Evolutionary conservation across 37 sponge, comb jelly and placozoan species (phyloP).

Genomic region (Dysidea cf. avara): DNA sequence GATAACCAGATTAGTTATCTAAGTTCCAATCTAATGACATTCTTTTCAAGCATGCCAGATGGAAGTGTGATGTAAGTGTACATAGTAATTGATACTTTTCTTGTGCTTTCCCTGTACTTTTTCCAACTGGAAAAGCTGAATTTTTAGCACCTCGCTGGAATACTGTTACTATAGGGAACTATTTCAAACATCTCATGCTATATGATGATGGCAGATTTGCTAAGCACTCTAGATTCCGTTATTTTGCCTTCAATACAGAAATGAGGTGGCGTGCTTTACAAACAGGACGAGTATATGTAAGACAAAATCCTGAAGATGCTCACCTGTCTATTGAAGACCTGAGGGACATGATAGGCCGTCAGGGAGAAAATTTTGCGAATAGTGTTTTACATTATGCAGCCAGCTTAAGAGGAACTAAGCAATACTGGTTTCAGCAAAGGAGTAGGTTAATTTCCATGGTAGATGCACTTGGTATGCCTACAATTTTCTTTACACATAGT

Average conservation of each 20-base stretch:
- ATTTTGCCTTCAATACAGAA: no score
- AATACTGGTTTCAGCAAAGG: conserved; percentile 24
- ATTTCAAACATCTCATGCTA: no score
- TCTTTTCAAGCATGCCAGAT: no score
- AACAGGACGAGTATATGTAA: conserved; percentile 16
- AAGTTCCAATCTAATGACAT: no score
- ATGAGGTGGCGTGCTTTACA: no score
- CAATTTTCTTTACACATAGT: conserved; percentile 57
- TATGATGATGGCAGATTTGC: no score
- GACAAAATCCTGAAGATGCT: conserved; percentile 18
- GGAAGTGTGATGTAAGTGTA: no score
- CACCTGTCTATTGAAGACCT: conserved; percentile 22
- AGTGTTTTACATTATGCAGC: conserved; percentile 16
- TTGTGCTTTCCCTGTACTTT: conserved; percentile 22
- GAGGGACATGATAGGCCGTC: conserved; percentile 11
- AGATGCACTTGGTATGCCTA: conserved; percentile 22
- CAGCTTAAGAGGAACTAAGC: conserved; percentile 14
- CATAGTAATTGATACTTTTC: conserved; percentile 36
- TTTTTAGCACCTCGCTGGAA: no score
- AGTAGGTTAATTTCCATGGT: conserved; percentile 8
- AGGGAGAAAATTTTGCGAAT: conserved; percentile 21
- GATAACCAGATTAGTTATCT: no score
- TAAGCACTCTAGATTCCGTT: conserved; percentile 26
- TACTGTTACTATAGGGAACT: no score
- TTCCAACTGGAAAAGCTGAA: no score